Base-by-base conservation (phyloP, 2,797 vertebrate genomes). In the Esox lucius region DNA sequence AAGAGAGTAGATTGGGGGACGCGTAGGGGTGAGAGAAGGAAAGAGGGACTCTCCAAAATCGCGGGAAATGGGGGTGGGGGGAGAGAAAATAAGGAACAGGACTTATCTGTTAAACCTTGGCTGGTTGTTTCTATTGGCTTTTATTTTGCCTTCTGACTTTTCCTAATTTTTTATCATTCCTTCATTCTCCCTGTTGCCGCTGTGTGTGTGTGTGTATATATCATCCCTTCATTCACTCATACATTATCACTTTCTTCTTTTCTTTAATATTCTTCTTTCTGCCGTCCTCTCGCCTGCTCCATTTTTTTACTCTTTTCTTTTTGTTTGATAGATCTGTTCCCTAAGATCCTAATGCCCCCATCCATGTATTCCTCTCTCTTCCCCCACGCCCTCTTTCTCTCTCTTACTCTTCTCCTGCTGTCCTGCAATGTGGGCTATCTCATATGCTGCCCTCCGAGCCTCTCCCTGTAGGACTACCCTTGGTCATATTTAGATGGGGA, bases 41-140 rank as follows among this genome's bases (percentile, higher is more conserved):
- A 88, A 86, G 87, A 89, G 88, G 83, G 85, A 88, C 82, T 86
- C 84, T 76, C 74, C 72, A 78, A 91, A 91, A 91, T 86, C 67
- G 84, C 81, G 83, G 86, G 88, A 91, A 90, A 89, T 76, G 53
- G 53, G 39, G 53, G 42, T 46, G 46, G 64, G 35, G n/a, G 53
- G 68, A 68, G 68, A 39, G 39, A 80, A 81, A 86, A 84, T 80
- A 84, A 88, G 85, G 79, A 86, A 76, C 78, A 42, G 82, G 86
- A 87, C 83, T 80, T 84, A 72, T 78, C 59, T 39, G 48, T 70
- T 76, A 80, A 86, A 75, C 82, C 83, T 46, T 13, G 42, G n/a
- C 83, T 75, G 2, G 2, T 61, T 19, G 71, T 83, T 70, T 78
- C 15, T 31, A 65, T 22, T 6, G 62, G 67, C 69, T 76, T 70